Percentiles rank a stretch among this genome's conserved stretches.
Evolutionary conservation across 2,888 invertebrate species (phyloP).

Genomic region (Cantharis nigra): DNA sequence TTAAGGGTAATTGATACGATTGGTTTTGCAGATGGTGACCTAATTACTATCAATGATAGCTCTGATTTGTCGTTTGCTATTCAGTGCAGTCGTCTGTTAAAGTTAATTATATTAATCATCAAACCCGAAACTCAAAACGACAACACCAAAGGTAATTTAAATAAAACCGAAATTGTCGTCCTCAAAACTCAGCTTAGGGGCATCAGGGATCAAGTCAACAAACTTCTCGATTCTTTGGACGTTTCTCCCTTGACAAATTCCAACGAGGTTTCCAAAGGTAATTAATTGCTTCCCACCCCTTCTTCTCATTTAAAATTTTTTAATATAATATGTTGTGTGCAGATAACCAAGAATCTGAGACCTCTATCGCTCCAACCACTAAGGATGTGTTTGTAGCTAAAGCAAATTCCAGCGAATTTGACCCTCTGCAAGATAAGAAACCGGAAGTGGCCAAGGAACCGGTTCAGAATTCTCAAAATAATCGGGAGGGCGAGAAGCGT

Average conservation of each 20-base stretch:
- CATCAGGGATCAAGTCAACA: conserved; percentile 65
- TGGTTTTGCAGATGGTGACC: conserved; percentile 65
- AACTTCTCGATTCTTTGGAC: conserved; percentile 63
- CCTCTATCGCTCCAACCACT: background rate
- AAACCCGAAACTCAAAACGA: conserved; percentile 43
- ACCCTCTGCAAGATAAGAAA: conserved; percentile 59
- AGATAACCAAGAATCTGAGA: conserved; percentile 31
- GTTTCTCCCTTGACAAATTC: conserved; percentile 16
- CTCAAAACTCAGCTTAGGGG: conserved; percentile 54
- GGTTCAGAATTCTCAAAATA: conserved; percentile 6
- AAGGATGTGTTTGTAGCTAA: conserved; percentile 42
- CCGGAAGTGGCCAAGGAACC: background rate
- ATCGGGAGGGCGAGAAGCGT: conserved; percentile 38
- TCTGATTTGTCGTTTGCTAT: conserved; percentile 72
- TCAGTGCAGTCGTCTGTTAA: conserved; percentile 67
- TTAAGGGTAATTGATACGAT: background rate
- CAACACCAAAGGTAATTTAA: conserved; percentile 38
- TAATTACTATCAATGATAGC: conserved; percentile 73
- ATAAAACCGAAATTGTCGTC: conserved; percentile 54
- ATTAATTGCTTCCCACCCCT: background rate
- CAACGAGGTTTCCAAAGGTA: background rate
- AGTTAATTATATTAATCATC: conserved; percentile 63
- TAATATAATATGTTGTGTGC: background rate
- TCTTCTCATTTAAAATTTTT: background rate
- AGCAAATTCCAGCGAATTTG: conserved; percentile 63